These are phyloP conservation scores for Felis chaus DNA, from an alignment of 2,113 vertebrate genomes.

Conservation along the genomic window DNA sequence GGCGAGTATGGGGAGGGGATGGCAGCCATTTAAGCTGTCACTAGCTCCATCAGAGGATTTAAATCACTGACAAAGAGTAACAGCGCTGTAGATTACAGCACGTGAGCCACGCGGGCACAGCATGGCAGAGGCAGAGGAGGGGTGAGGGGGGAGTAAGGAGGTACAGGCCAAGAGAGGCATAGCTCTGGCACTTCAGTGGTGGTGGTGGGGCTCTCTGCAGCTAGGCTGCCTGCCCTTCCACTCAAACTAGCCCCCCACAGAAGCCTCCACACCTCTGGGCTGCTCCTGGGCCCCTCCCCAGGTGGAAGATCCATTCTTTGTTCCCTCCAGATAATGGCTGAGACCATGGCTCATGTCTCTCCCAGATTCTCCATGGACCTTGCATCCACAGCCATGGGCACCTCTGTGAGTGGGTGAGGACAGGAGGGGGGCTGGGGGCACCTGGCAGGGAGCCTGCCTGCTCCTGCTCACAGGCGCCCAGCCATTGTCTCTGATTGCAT, in stretches of 20 bases:
- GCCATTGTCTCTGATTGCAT: constrained; percentile 87
- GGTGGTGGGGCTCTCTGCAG: neutral
- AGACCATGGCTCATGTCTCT: neutral
- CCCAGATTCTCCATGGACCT: neutral
- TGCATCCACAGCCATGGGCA: constrained; percentile 14
- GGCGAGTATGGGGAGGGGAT: constrained; percentile 75
- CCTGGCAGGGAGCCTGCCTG: constrained; percentile 82
- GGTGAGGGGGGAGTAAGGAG: neutral
- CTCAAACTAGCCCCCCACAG: neutral
- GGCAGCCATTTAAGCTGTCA: constrained; percentile 87
- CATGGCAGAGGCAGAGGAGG: neutral
- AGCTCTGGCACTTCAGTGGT: neutral
- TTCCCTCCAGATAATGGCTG: neutral
- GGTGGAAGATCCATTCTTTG: neutral
- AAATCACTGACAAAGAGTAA: constrained; percentile 86
- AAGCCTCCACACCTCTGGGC: neutral
- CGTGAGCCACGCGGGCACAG: constrained; percentile 68
- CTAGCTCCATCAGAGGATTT: constrained; percentile 82
- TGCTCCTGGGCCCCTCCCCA: neutral
- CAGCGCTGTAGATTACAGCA: constrained; percentile 78
- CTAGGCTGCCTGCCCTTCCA: neutral
- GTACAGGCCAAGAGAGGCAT: neutral
- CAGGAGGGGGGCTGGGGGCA: constrained; percentile 16
- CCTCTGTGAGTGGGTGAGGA: constrained; percentile 21
- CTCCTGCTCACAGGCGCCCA: constrained; percentile 80